Evolutionary conservation across 2,113 vertebrate genomes (phyloP), one percentile per base, ranked within the genome.

Genomic region (Pholis gunnellus): DNA sequence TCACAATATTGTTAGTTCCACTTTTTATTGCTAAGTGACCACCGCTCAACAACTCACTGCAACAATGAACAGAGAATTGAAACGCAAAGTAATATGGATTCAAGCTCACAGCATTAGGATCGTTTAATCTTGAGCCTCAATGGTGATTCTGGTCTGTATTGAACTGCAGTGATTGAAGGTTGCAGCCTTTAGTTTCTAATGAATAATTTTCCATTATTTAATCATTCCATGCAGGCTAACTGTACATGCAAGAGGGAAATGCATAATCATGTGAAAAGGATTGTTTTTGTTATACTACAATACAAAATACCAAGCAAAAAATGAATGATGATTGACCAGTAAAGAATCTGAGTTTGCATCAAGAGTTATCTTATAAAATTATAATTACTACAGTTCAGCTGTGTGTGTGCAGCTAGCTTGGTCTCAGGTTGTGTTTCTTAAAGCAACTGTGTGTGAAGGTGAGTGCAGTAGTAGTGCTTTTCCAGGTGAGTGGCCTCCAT

Each of bases 401-500:
- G 48, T 31, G 27, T 59, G 52, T 31, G 31, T 61, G 40, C 50
- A 50, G 34, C 17, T 40, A 29, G 11, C 34, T 29, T 40, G 60
- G 40, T 42, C 40, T 65, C 64, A 68, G 60, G 20, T 38, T 68
- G 63, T 61, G 61, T 81, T n/a, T 60, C 61, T 61, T 63, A 27
- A 64, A 27, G 27, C 52, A 75, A 22, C 31, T 42, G 34, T 63
- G 46, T 42, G 9, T 66, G 59, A 46, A 48, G 38, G 14, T 44
- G 38, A 59, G 60, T 34, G 31, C 67, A 69, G 54, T 22, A n/a
- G 60, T 66, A 18, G n/a, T 72, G 75, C 73, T 76, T 75, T 69
- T 78, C 29, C 63, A 75, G 68, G 42, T 67, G 65, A 77, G 31
- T 79, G 40, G 78, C 36, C 70, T 78, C 50, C 22, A 68, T 76